A percentile compares a stretch with the other conserved stretches of the same genome.
Evolutionary conservation across 1,140 invertebrate genomes (phyloP).

Genomic region (Pseudomyrmex dendroicus): DNA sequence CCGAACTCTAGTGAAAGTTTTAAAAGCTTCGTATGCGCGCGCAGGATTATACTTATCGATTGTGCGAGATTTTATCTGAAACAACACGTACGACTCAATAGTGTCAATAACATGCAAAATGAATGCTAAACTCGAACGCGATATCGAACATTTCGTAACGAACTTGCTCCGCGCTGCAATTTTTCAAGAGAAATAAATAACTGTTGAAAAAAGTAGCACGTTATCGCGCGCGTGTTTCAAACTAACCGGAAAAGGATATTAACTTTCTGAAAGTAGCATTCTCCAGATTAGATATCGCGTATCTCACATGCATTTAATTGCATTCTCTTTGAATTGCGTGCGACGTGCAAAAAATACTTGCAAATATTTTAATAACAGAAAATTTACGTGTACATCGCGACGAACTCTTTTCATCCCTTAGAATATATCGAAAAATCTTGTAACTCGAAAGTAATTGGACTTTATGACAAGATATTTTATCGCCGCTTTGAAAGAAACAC

Average conservation of each 20-base stretch:
- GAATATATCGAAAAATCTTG: conserved; percentile 15
- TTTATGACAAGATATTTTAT: conserved; percentile 1
- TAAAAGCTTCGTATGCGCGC: neutral
- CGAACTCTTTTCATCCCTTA: neutral
- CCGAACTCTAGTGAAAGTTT: neutral
- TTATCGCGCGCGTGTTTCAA: neutral
- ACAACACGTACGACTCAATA: conserved; percentile 1
- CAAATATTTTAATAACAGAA: neutral
- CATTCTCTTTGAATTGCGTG: conserved; percentile 1
- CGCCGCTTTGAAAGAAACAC: neutral
- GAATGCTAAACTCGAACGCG: neutral
- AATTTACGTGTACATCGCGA: neutral
- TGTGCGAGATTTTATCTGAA: conserved; percentile 3
- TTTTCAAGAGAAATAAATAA: neutral
- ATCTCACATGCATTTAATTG: neutral
- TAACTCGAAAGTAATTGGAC: neutral
- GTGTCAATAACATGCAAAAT: conserved; percentile 5
- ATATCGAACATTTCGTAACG: neutral
- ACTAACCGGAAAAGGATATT: neutral
- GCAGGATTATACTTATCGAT: neutral
- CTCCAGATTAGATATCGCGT: neutral
- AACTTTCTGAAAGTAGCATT: conserved; percentile 1
- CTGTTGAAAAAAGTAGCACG: too few relatives aligned
- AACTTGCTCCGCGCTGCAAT: neutral
- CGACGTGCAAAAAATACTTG: neutral